Evolutionary conservation across 2,797 vertebrate genomes (phyloP).

Genomic region (Acanthis flammea): DNA sequence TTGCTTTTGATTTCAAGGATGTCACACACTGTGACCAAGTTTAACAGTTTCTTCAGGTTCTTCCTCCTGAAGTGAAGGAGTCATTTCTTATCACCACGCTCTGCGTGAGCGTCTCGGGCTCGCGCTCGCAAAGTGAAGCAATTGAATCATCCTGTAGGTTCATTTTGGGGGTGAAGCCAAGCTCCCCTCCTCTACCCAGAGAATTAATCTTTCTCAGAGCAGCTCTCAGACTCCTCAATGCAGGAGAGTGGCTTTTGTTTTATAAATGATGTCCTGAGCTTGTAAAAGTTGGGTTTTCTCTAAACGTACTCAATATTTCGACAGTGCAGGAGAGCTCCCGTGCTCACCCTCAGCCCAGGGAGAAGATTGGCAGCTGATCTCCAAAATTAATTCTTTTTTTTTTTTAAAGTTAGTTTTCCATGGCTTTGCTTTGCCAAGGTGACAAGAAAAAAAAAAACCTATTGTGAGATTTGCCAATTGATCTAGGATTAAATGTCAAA

Average conservation of each 20-base stretch:
- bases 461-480: conserved; percentile 8
- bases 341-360: background rate
- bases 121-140: background rate
- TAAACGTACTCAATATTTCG: background rate
- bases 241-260: conserved; percentile 4
- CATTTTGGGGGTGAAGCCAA: background rate
- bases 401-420: background rate
- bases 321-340: background rate
- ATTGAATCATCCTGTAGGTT: background rate
- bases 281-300: background rate
- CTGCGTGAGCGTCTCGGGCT: background rate
- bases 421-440: background rate
- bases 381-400: background rate
- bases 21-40: conserved; percentile 48
- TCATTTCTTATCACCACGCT: conserved; percentile 3
- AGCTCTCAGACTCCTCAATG: background rate
- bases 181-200: background rate
- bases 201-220: conserved; percentile 33
- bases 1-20: conserved; percentile 59
- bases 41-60: conserved; percentile 44
- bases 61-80: conserved; percentile 31
- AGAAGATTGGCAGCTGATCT: background rate
- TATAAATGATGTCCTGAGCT: conserved; percentile 3
- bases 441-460: conserved; percentile 1
- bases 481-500: conserved; percentile 53